These are phyloP conservation scores for Lucilia sericata DNA, from an alignment of 1,140 invertebrate species.

Conservation along the genomic window DNA sequence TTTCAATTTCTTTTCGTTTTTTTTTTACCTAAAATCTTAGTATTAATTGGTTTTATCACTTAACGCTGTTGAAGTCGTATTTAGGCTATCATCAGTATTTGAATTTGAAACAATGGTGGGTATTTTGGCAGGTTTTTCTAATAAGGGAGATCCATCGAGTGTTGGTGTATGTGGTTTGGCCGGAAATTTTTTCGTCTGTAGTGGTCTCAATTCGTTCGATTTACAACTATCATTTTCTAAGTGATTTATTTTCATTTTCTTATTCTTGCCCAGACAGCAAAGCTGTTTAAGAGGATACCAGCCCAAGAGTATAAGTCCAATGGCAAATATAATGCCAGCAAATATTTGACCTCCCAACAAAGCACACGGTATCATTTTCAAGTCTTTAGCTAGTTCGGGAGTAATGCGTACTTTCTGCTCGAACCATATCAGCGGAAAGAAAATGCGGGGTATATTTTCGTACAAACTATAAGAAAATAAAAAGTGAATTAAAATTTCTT, in stretches of 20 bases:
- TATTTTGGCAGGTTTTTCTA: slow-evolving; percentile 37
- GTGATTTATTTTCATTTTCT: slow-evolving; percentile 20
- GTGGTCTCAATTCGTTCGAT: slow-evolving; percentile 25
- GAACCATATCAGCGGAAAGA: slow-evolving; percentile 85
- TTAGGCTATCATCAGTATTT: slow-evolving; percentile 41
- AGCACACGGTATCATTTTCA: slow-evolving; percentile 57
- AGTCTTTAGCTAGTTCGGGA: slow-evolving; percentile 69
- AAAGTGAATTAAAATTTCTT: slow-evolving; percentile 2
- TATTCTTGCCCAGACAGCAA: slow-evolving; percentile 2
- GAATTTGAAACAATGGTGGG: slow-evolving; percentile 25
- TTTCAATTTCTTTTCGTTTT: neutral
- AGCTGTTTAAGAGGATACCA: slow-evolving; percentile 55
- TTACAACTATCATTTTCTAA: slow-evolving; percentile 21
- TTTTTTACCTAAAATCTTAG: neutral
- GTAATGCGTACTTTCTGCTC: slow-evolving; percentile 75
- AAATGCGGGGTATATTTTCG: slow-evolving; percentile 74
- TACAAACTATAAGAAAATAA: slow-evolving; percentile 70
- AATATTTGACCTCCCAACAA: slow-evolving; percentile 60
- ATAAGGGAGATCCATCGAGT: slow-evolving; percentile 37
- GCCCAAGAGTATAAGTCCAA: slow-evolving; percentile 59
- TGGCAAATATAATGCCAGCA: slow-evolving; percentile 57
- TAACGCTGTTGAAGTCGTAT: slow-evolving; percentile 15
- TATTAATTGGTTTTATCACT: neutral
- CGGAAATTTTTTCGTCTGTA: neutral
- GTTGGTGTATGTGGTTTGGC: slow-evolving; percentile 25